Evolutionary conservation across 1,140 invertebrate species (phyloP), one percentile per base, ranked within the genome.

Genomic region (Ptiloglossa arizonensis): DNA sequence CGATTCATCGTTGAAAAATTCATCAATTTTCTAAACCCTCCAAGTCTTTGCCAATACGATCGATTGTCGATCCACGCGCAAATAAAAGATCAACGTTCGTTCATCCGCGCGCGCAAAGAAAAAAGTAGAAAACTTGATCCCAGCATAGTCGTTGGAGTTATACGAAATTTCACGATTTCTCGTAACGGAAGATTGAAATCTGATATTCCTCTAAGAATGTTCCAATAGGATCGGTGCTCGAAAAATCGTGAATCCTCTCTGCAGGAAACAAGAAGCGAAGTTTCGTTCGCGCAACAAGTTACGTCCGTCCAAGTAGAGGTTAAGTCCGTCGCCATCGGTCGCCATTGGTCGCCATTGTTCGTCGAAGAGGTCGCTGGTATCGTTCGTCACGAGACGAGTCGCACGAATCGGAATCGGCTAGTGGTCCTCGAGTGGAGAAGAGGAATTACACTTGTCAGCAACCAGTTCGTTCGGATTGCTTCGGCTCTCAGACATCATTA

Each of bases 391-490:
- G 22, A n/a, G 32, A 38, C 70, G 46, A 38, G 8, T 41, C 32
- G 17, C 1, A 9, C 15, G 22, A 68, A 41, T 60, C 48, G 56
- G 29, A 46, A 71, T 77, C 46, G 66, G 52, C 11, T 15, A 41
- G 19, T n/a, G 41, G 64, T 50, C 44, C 54, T 54, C 56, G 35
- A 60, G 1, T 1, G 44, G 41, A 8, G 38, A 60, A 70, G 46
- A 71, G 48, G 68, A 44, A 77, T 77, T 63, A 63, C 67, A 44
- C 27, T 77, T 77, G 75, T 77, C 68, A 70, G 67, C 67, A 35
- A n/a, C 56, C 35, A 35, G 59, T 41, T 66, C 72, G 24, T 68
- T 56, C 32, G 66, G n/a, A 54, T 44, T 35, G 17, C 41, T 50
- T 46, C 15, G 5, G 66, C 46, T 44, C 67, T 72, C 68, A 69